Base-by-base conservation (phyloP, 2,888 invertebrate species). In the Heliconius aoede region DNA sequence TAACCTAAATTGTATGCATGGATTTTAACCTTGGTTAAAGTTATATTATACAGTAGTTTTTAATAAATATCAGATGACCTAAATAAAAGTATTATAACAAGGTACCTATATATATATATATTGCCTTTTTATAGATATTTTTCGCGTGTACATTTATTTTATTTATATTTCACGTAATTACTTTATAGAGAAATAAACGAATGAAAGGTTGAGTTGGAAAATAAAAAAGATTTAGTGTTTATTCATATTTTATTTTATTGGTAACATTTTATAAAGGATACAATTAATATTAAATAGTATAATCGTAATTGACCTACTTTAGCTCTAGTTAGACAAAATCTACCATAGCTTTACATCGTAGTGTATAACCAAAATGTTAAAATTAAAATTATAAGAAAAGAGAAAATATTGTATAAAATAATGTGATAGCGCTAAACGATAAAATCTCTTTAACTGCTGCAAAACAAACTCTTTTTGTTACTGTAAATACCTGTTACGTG, bases 391-490 rank as follows among this genome's bases (percentile, higher is more conserved):
- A 9, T 36, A 51, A 11, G 26, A 46, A 46, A 67, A 28, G 21
- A 26, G n/a, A 51, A 46, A 65, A 40, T 18, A 40, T 26, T 28
- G 4, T 15, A 9, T 36, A 36, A n/a, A 61, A 60, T 5, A 61
- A 28, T 15, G 60, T 15, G 28, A 62, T 62, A 18, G 30, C 13
- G 4, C 21, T n/a, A 13, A 55, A 8, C 13, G 18, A 51, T 69
- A 13, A 51, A n/a, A 69, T 69, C 30, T 30, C 30, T 69, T 68
- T 3, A 68, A 51, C 21, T 28, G 28, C 21, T 69, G 51, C 68
- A 46, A 51, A 69, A 69, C 28, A 69, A 69, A 30, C 51, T 28
- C 15, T 69, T 55, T 55, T 55, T n/a, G n/a, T 30, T 55, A 30
- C 55, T 69, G 1, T 55, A 60, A 72, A 28, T 61, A 72, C 58